Evolutionary conservation across 2,113 vertebrate genomes (phyloP), one percentile per base, ranked within the genome.

Genomic region (Mionectes macconnelli): DNA sequence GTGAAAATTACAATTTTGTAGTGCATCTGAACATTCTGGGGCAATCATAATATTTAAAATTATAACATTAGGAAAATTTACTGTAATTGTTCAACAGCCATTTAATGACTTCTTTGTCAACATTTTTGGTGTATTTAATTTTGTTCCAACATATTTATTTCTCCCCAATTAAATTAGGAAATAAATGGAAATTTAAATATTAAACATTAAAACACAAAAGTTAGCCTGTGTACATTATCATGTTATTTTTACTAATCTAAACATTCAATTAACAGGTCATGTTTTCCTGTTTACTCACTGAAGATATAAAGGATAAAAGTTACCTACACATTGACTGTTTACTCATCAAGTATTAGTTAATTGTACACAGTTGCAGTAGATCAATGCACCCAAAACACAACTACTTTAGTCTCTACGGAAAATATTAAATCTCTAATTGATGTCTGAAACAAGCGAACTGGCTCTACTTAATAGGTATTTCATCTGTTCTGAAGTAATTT

Each of bases 391-490:
- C 1, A 4, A 94, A 90, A 64, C 27, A 85, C 70, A 89, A 79
- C 30, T 47, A 47, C 50, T 62, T 69, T 42, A 63, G 0, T 69
- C 69, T 73, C 74, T 24, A 66, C 30, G 31, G 42, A 82, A 96
- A 96, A 92, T n/a, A 67, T 72, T 64, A 87, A 37, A 79, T 87
- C 33, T 78, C 49, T 92, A 92, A 93, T 19, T 89, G 57, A 93
- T 93, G 74, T 62, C 55, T 84, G 62, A 93, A 96, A 75, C 45
- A 68, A 55, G 74, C 82, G 62, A 90, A 93, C 45, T 76, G 67
- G 13, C 17, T 85, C 20, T 73, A 87, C 22, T 40, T 62, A 91
- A 83, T 59, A 92, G 10, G 25, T 70, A 84, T 84, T 95, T 92
- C 53, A 83, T 83, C 47, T 53, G 14, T 92, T 84, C 82, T 70